A percentile compares a stretch with the other conserved stretches of the same genome.
phyloP scores from a whole-genome alignment of 2,888 invertebrate genomes.

The Tigriopus californicus region DNA sequence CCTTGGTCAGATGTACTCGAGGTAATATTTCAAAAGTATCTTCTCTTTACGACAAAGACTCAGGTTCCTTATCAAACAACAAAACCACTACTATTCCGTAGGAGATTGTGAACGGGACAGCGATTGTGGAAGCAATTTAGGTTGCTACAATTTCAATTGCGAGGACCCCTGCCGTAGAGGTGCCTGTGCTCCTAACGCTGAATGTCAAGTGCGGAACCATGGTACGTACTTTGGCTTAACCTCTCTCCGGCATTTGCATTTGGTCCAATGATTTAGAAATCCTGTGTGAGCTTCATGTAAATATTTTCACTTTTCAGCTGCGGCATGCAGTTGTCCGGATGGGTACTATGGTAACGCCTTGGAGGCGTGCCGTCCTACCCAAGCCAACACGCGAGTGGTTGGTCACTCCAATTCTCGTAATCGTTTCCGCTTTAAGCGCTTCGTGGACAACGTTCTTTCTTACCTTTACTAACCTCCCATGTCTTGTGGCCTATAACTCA shows the following conservation, averaged over 20 bases:
- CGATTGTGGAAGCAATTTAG: slow-evolving; percentile 52
- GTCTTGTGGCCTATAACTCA: neutral
- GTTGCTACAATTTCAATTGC: slow-evolving; percentile 55
- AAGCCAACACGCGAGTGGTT: neutral
- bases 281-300: neutral
- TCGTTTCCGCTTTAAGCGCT: neutral
- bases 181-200: slow-evolving; percentile 39
- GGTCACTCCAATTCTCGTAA: neutral
- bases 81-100: too few relatives aligned
- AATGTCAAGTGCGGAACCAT: slow-evolving; percentile 36
- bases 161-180: slow-evolving; percentile 26
- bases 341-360: slow-evolving; percentile 22
- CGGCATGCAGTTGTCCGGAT: slow-evolving; percentile 19
- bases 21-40: slow-evolving; percentile 74
- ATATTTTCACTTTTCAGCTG: neutral
- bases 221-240: neutral
- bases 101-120: slow-evolving; percentile 9
- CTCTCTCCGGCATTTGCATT: neutral
- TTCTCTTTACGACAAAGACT: too few relatives aligned
- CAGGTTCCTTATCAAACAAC: too few relatives aligned
- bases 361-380: slow-evolving; percentile 19
- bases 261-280: too few relatives aligned
- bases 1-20: slow-evolving; percentile 46
- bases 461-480: neutral
- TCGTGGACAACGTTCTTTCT: neutral